Conservation (phyloP, 2,113 vertebrate species). For the Axis porcinus region DNA sequence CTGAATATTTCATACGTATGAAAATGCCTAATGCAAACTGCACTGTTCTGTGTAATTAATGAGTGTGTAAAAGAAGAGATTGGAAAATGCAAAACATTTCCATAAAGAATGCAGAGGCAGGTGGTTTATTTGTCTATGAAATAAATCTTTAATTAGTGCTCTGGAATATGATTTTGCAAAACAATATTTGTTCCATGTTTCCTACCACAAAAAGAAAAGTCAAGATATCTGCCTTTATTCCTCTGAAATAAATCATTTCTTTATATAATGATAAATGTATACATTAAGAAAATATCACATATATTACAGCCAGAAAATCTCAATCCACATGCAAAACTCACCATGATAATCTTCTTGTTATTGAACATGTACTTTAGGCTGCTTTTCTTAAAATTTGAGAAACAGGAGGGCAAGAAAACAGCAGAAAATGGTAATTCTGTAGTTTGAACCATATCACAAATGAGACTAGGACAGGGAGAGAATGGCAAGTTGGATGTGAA, state of each 20-base stretch:
- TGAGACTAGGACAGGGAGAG: not conserved
- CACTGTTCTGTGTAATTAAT: slow-evolving; percentile 49
- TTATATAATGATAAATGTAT: not conserved
- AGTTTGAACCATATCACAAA: not conserved
- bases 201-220: not conserved
- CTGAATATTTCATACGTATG: slow-evolving; percentile 46
- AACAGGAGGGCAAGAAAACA: not conserved
- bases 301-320: not conserved
- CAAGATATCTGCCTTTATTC: not conserved
- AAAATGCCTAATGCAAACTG: slow-evolving; percentile 38
- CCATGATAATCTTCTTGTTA: not conserved
- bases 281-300: not conserved
- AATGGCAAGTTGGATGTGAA: not conserved
- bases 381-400: not conserved
- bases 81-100: slow-evolving; percentile 26
- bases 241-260: not conserved
- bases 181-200: not conserved
- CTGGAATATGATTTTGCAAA: slow-evolving; percentile 14
- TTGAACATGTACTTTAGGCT: not conserved
- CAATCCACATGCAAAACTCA: not conserved
- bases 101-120: slow-evolving; percentile 23
- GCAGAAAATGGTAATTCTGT: not conserved
- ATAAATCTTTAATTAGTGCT: slow-evolving; percentile 54
- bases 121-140: slow-evolving; percentile 41
- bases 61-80: slow-evolving; percentile 29